phyloP scores from a whole-genome alignment of 2,113 vertebrate species.

The Eurystomus gularis region DNA sequence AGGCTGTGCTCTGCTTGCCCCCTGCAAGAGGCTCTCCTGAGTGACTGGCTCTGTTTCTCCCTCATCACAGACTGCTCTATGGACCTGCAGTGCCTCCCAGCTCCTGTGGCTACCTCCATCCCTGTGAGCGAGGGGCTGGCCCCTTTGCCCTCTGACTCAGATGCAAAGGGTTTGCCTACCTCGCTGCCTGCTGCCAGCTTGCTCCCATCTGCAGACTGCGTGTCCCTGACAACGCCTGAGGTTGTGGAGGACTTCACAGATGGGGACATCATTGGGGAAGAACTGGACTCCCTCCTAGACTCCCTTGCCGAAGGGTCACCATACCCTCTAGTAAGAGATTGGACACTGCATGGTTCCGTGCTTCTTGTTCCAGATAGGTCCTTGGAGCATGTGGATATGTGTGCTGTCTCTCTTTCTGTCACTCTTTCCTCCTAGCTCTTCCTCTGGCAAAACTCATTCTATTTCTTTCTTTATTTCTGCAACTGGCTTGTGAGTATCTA shows the following conservation, averaged over 20 bases:
- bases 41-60: slow-evolving; percentile 23
- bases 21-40: not conserved
- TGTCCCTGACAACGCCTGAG: slow-evolving; percentile 79
- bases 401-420: not conserved
- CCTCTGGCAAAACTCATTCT: not conserved
- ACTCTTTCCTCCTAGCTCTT: not conserved
- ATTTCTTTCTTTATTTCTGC: not conserved
- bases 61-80: slow-evolving; percentile 70
- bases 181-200: slow-evolving; percentile 75
- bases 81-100: slow-evolving; percentile 73
- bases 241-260: slow-evolving; percentile 77
- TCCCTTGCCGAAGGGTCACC: slow-evolving; percentile 71
- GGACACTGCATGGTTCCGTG: not conserved
- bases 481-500: not conserved
- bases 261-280: slow-evolving; percentile 88
- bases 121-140: slow-evolving; percentile 74
- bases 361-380: not conserved
- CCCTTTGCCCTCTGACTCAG: slow-evolving; percentile 49
- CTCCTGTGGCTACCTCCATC: slow-evolving; percentile 71
- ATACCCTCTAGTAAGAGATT: slow-evolving; percentile 74
- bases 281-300: slow-evolving; percentile 90
- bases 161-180: slow-evolving; percentile 69
- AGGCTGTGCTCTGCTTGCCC: not conserved
- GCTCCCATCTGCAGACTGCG: slow-evolving; percentile 73
- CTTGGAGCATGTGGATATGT: not conserved